Conservation (phyloP, 2,888 invertebrate genomes). For the Pteria penguin region DNA sequence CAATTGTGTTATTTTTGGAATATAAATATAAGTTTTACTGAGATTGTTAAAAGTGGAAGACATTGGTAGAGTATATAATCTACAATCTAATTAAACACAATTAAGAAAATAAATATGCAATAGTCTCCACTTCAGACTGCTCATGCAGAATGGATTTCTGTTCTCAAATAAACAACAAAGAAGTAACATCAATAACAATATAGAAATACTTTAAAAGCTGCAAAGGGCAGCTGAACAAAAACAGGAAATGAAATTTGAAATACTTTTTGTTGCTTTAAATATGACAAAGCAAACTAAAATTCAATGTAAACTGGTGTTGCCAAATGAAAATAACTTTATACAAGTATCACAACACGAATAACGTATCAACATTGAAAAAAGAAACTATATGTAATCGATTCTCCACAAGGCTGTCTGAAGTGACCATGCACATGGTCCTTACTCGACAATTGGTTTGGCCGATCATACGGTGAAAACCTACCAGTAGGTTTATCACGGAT, state of each 20-base stretch:
- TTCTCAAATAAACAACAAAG: background rate
- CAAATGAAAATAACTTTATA: slow-evolving; percentile 18
- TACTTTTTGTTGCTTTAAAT: background rate
- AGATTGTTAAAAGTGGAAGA: too few species aligned
- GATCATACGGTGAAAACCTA: slow-evolving; percentile 78
- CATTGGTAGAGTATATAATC: background rate
- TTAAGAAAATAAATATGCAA: background rate
- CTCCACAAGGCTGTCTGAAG: slow-evolving; percentile 22
- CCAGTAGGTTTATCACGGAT: slow-evolving; percentile 99
- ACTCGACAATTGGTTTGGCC: slow-evolving; percentile 32
- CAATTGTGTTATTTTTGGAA: too few species aligned
- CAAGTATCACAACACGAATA: slow-evolving; percentile 19
- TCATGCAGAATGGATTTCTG: slow-evolving; percentile 30
- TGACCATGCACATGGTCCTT: slow-evolving; percentile 14
- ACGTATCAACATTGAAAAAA: background rate
- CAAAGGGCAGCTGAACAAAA: background rate
- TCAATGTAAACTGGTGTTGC: background rate
- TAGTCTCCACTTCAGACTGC: slow-evolving; percentile 22
- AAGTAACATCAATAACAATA: background rate
- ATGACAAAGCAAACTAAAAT: background rate
- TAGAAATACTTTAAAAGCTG: background rate
- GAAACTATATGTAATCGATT: slow-evolving; percentile 5
- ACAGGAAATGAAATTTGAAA: background rate
- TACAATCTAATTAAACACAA: background rate
- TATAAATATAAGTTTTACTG: too few species aligned